phyloP scores from a whole-genome alignment of 1,140 invertebrate species.

The Macrobrachium rosenbergii region DNA sequence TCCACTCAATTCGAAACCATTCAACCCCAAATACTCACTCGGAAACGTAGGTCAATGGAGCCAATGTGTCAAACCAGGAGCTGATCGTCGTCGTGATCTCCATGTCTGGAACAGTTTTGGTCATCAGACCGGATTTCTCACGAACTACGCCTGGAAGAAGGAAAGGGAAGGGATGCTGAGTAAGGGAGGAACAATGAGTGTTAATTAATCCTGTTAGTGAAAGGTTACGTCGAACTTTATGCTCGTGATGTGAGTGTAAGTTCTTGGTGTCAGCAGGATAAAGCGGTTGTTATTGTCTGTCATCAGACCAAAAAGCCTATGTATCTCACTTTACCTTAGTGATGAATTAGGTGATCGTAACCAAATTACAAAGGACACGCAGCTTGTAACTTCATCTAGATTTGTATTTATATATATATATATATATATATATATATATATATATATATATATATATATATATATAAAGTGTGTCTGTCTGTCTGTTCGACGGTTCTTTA shows the following conservation, averaged over 20 bases:
- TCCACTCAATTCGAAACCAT: too few relatives aligned
- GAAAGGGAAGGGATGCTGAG: background rate
- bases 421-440: slow-evolving; percentile 11
- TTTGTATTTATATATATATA: background rate
- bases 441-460: background rate
- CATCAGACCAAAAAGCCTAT: too few relatives aligned
- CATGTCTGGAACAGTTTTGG: slow-evolving; percentile 14
- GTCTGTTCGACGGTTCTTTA: background rate
- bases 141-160: slow-evolving; percentile 2
- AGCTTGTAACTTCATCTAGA: background rate
- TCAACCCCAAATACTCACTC: slow-evolving; percentile 18
- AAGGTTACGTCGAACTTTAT: too few relatives aligned
- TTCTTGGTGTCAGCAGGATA: too few relatives aligned
- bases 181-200: background rate
- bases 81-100: slow-evolving; percentile 25
- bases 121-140: slow-evolving; percentile 33
- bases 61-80: background rate
- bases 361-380: too few relatives aligned
- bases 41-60: slow-evolving; percentile 36
- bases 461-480: background rate
- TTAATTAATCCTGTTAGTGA: too few relatives aligned
- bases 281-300: too few relatives aligned
- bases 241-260: too few relatives aligned
- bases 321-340: too few relatives aligned
- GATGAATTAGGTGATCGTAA: too few relatives aligned